Conservation (phyloP, 2,888 invertebrate species). For the Aelia acuminata region DNA sequence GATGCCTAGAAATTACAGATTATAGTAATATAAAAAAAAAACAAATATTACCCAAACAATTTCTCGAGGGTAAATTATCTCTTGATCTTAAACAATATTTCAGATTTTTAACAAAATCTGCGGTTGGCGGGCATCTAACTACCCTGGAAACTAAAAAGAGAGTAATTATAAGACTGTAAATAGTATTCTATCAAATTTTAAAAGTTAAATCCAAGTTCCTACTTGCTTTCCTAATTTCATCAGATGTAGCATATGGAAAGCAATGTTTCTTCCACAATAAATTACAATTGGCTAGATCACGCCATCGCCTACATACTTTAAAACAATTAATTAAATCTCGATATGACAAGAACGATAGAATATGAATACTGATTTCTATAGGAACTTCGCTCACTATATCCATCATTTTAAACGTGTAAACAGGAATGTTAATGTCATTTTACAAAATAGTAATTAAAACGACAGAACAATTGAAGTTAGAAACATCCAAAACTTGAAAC, state of each 20-base stretch:
- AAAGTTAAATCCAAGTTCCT: neutral
- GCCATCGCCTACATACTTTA: conserved; percentile 33
- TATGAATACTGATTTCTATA: conserved; percentile 41
- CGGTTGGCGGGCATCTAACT: neutral
- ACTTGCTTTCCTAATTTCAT: conserved; percentile 46
- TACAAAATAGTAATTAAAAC: neutral
- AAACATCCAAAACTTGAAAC: neutral
- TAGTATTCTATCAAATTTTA: neutral
- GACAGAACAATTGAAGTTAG: neutral
- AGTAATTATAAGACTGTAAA: neutral
- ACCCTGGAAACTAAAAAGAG: conserved; percentile 34
- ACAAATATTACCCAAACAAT: conserved; percentile 33
- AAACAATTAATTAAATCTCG: conserved; percentile 52
- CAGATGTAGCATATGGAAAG: conserved; percentile 22
- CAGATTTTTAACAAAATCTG: conserved; percentile 31
- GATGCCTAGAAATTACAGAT: neutral
- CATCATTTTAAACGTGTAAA: neutral
- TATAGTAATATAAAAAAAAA: neutral
- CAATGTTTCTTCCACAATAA: conserved; percentile 49
- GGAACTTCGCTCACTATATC: conserved; percentile 34
- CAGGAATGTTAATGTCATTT: neutral
- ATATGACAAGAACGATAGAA: conserved; percentile 12
- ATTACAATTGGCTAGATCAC: conserved; percentile 35
- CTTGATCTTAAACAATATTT: conserved; percentile 42
- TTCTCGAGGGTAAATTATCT: conserved; percentile 17